A percentile compares a stretch with the other conserved stretches of the same genome.
These are phyloP conservation scores for Andrena bicolor DNA, from an alignment of 2,888 invertebrate genomes.

Conservation along the genomic window DNA sequence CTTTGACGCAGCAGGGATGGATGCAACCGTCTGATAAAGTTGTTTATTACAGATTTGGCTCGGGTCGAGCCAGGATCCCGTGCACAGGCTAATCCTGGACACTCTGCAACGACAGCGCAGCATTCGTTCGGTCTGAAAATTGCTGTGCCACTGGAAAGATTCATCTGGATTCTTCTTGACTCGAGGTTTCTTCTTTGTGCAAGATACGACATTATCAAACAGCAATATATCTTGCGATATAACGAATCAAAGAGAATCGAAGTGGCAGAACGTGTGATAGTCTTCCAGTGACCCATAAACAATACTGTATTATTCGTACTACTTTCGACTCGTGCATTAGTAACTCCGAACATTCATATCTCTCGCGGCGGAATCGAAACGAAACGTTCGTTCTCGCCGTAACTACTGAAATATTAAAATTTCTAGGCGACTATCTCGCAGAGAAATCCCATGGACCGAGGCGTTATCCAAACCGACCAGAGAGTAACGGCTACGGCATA, in stretches of 20 bases:
- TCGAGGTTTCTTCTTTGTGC: no score
- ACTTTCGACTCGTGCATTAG: background rate
- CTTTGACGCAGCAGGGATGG: constrained; percentile 27
- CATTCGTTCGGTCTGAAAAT: background rate
- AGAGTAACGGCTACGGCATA: background rate
- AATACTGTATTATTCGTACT: no score
- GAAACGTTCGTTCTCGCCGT: background rate
- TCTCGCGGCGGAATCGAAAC: background rate
- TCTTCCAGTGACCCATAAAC: no score
- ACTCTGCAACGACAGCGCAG: background rate
- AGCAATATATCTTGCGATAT: no score
- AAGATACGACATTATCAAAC: no score
- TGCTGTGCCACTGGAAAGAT: background rate
- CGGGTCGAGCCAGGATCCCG: background rate
- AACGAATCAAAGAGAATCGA: no score
- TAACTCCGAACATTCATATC: background rate
- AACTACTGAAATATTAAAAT: background rate
- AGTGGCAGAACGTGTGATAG: no score
- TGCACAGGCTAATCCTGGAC: background rate
- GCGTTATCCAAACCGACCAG: background rate
- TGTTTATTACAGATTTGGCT: constrained; percentile 25
- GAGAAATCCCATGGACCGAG: background rate
- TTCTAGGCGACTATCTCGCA: background rate
- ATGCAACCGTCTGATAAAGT: constrained; percentile 35
- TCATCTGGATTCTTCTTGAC: background rate